Conservation (phyloP, 2,113 vertebrate species). For the Sinosuthora webbiana region DNA sequence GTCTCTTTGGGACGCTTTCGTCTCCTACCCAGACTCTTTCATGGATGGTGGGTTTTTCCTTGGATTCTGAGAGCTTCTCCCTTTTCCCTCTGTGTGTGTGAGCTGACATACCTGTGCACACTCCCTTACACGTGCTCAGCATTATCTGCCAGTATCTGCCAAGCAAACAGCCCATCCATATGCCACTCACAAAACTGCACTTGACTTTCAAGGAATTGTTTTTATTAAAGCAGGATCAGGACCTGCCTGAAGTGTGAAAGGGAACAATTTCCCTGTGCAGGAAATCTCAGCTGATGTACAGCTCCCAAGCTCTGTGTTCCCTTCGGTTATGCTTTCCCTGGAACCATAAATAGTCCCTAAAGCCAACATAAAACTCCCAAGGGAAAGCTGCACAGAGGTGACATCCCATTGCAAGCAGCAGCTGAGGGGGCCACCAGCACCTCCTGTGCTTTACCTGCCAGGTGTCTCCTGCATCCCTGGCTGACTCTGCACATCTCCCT, state of each 20-base stretch:
- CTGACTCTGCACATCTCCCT: neutral
- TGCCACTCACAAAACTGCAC: neutral
- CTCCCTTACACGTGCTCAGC: neutral
- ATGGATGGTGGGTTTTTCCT: neutral
- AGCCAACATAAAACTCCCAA: neutral
- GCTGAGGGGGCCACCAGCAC: neutral
- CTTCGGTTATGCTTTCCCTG: neutral
- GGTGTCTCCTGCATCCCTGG: neutral
- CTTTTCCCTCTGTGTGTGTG: neutral
- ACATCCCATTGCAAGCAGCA: neutral
- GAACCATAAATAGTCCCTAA: neutral
- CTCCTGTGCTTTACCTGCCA: neutral
- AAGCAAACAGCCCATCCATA: neutral
- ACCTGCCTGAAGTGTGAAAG: neutral
- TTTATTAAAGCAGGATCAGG: neutral
- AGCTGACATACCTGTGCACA: rapidly evolving
- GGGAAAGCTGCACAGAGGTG: rapidly evolving
- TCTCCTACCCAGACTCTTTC: neutral
- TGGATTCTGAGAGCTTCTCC: neutral
- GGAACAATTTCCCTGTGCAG: neutral
- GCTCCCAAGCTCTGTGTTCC: neutral
- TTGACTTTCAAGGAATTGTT: slow-evolving; percentile 17
- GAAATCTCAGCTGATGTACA: slow-evolving; percentile 19
- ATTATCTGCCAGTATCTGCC: neutral
- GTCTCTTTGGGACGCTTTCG: slow-evolving; percentile 22